These are phyloP conservation scores for Barnardius zonarius DNA, from an alignment of 2,113 vertebrate genomes.

Conservation along the genomic window DNA sequence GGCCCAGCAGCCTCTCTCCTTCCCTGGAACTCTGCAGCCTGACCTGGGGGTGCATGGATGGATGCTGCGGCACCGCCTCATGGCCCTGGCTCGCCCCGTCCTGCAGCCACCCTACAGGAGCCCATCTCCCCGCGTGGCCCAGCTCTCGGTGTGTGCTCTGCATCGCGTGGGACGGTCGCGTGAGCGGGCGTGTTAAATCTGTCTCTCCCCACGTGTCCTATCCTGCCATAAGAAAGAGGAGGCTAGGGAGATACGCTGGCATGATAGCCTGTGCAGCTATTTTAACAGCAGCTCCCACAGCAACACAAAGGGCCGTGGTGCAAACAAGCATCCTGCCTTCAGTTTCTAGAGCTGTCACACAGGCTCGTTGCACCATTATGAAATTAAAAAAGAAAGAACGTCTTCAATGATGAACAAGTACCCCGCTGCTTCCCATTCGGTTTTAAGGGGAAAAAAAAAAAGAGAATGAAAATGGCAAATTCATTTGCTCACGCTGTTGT, in stretches of 20 bases:
- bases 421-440: conserved; percentile 16
- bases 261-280: not conserved
- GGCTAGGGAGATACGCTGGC: not conserved
- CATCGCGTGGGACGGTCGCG: not conserved
- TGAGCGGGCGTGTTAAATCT: conserved; percentile 27
- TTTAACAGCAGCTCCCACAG: not conserved
- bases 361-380: not conserved
- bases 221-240: not conserved
- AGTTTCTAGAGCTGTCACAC: not conserved
- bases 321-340: not conserved
- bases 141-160: not conserved
- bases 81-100: not conserved
- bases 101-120: not conserved
- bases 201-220: not conserved
- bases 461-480: conserved; percentile 9
- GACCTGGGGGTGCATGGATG: fast-evolving
- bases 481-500: conserved; percentile 28
- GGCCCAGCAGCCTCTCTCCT: not conserved
- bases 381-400: not conserved
- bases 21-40: not conserved
- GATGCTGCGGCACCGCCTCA: fast-evolving
- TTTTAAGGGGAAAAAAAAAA: not conserved
- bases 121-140: not conserved
- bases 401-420: not conserved
- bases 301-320: not conserved